Evolutionary conservation across 2,113 vertebrate genomes (phyloP).

Genomic region (Xiphophorus maculatus): DNA sequence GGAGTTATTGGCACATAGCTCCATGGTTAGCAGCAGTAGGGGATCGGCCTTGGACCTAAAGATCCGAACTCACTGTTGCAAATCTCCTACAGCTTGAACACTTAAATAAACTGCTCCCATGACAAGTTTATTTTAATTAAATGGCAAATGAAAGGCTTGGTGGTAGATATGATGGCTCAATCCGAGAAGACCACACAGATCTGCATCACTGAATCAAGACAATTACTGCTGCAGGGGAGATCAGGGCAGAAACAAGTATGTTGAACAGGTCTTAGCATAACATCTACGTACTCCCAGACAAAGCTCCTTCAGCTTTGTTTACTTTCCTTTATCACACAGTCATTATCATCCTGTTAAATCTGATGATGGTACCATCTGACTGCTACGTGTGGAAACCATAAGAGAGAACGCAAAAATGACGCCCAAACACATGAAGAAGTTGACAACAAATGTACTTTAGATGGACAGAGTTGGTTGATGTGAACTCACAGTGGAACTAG

Average conservation of each 20-base stretch:
- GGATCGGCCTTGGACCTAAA: slow-evolving; percentile 34
- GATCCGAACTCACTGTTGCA: slow-evolving; percentile 27
- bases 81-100: neutral
- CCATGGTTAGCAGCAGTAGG: slow-evolving; percentile 49
- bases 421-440: neutral
- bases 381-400: neutral
- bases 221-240: slow-evolving; percentile 36
- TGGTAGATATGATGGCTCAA: neutral
- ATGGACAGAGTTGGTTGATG: neutral
- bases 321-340: slow-evolving; percentile 3
- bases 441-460: too few species aligned
- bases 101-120: slow-evolving; percentile 25
- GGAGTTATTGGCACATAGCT: slow-evolving; percentile 70
- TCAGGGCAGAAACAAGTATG: slow-evolving; percentile 21
- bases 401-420: neutral
- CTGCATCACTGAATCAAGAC: neutral
- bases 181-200: neutral
- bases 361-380: neutral
- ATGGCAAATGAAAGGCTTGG: neutral
- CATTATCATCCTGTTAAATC: neutral
- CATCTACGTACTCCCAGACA: slow-evolving; percentile 20
- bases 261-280: slow-evolving; percentile 25
- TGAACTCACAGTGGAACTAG: neutral
- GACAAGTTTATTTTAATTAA: slow-evolving; percentile 8
- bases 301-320: slow-evolving; percentile 13